Conservation (phyloP, 2,888 invertebrate species). For the Megalurothrips usitatus region DNA sequence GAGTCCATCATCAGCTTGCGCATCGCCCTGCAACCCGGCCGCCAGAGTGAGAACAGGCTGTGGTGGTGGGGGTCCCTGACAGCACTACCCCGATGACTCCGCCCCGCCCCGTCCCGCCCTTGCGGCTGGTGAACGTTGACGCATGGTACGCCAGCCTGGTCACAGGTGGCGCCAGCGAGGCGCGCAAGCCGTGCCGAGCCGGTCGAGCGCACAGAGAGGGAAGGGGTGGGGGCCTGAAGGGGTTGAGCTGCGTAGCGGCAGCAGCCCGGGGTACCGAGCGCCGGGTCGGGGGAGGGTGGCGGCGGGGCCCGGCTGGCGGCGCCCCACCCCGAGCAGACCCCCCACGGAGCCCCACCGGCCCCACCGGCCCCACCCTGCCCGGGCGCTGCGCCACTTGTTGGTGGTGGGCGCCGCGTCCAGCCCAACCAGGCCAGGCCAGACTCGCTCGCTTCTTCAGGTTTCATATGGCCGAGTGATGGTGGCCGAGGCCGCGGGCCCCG, state of each 20-base stretch:
- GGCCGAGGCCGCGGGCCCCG: not conserved
- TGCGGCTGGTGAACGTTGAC: no score
- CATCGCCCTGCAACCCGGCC: not conserved
- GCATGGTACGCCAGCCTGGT: no score
- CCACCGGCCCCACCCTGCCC: not conserved
- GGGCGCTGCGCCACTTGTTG: slow-evolving; percentile 2
- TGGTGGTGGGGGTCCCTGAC: no score
- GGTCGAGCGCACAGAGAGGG: no score
- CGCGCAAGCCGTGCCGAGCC: no score
- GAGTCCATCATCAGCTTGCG: slow-evolving; percentile 12
- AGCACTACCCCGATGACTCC: no score
- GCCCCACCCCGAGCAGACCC: not conserved
- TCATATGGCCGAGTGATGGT: not conserved
- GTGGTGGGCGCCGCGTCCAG: not conserved
- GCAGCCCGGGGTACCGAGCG: no score
- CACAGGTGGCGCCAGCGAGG: no score
- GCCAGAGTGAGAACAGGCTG: no score
- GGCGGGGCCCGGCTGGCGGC: not conserved
- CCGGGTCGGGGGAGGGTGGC: not conserved
- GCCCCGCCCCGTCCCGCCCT: no score
- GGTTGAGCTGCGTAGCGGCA: no score
- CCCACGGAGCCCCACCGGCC: not conserved
- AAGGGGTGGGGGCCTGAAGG: no score
- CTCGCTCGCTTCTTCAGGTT: not conserved
- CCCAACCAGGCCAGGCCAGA: not conserved